A percentile compares a stretch with the other conserved stretches of the same genome.
Conservation (phyloP, 2,888 invertebrate species). For the Euplexia lucipara region DNA sequence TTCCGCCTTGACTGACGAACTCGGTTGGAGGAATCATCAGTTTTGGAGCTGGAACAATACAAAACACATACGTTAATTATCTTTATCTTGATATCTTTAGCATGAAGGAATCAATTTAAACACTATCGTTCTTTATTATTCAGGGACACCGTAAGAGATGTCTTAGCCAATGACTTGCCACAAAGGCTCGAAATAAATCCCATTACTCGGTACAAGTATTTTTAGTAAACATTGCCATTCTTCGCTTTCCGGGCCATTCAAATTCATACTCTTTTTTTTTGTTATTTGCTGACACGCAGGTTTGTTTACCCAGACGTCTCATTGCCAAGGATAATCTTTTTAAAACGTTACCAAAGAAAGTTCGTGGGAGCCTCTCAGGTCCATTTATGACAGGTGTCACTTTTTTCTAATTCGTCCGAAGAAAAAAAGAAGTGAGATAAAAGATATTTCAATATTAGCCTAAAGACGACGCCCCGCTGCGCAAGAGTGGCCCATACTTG, state of each 20-base stretch:
- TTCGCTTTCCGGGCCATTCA: conserved; percentile 54
- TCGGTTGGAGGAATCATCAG: conserved; percentile 91
- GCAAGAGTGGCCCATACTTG: conserved; percentile 69
- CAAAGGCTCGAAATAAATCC: conserved; percentile 19
- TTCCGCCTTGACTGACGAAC: conserved; percentile 86
- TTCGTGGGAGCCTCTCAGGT: conserved; percentile 76
- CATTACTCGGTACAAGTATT: conserved; percentile 39
- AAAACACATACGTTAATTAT: conserved; percentile 18
- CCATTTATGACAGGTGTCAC: conserved; percentile 84
- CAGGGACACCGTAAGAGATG: background rate
- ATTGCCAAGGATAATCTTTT: conserved; percentile 72
- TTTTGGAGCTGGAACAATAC: conserved; percentile 92
- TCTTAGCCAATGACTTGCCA: conserved; percentile 16
- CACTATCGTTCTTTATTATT: background rate
- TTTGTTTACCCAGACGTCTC: conserved; percentile 77
- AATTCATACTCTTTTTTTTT: conserved; percentile 34
- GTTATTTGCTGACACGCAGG: conserved; percentile 63
- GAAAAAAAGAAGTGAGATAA: conserved; percentile 75
- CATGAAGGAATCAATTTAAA: background rate
- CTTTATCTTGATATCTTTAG: background rate
- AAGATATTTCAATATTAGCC: conserved; percentile 84
- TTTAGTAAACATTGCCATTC: conserved; percentile 53
- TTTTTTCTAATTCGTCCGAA: conserved; percentile 73
- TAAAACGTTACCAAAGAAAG: conserved; percentile 65
- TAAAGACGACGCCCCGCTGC: conserved; percentile 78